Evolutionary conservation across 2,113 vertebrate genomes (phyloP).

Genomic region (Rhabdornis inornatus): DNA sequence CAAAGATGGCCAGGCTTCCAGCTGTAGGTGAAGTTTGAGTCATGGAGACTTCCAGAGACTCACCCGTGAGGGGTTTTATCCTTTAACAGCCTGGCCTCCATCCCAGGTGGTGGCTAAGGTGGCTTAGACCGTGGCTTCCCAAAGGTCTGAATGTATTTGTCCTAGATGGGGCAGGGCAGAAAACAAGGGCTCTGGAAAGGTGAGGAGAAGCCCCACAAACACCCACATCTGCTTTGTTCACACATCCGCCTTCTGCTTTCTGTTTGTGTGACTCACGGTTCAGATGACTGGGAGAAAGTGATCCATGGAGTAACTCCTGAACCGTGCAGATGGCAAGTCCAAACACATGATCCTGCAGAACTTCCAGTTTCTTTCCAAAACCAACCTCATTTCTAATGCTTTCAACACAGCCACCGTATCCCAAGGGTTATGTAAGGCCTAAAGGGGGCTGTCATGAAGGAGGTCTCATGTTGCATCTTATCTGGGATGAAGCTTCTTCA

Average conservation of each 20-base stretch:
- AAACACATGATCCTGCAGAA: neutral
- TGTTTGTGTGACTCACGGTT: slow-evolving; percentile 17
- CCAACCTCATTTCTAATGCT: neutral
- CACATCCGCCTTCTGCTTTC: neutral
- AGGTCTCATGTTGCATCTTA: neutral
- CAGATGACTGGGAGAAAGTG: slow-evolving; percentile 40
- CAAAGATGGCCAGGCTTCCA: slow-evolving; percentile 9
- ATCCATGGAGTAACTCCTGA: neutral
- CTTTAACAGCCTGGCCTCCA: neutral
- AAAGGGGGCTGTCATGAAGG: neutral
- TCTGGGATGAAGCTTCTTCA: neutral
- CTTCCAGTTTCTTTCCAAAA: neutral
- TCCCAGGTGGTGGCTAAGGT: neutral
- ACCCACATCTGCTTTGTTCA: slow-evolving; percentile 6
- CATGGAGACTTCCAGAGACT: neutral
- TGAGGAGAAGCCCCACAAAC: neutral
- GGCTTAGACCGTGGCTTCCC: neutral
- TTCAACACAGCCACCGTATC: neutral
- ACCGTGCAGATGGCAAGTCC: neutral
- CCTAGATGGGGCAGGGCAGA: neutral
- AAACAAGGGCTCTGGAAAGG: neutral
- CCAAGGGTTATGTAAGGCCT: neutral
- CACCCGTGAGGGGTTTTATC: neutral
- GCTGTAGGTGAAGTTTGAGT: neutral
- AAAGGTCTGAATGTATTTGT: neutral